Evolutionary conservation across 1,140 invertebrate genomes (phyloP).

Genomic region (Tetragonula clypearis): DNA sequence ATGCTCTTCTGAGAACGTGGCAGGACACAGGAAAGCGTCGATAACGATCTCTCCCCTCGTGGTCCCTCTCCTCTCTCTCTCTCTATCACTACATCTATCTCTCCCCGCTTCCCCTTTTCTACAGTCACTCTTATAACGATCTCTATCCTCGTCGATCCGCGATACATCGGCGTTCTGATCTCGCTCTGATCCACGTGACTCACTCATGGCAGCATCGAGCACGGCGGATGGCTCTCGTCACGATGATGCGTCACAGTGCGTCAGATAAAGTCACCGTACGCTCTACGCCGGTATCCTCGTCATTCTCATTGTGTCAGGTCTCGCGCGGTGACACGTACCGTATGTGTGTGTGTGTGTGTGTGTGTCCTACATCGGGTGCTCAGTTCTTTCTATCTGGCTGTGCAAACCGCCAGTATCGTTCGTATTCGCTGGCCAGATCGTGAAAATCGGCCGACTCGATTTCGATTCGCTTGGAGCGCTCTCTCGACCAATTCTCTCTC

Average conservation of each 20-base stretch:
- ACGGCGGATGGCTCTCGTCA: constrained; percentile 63
- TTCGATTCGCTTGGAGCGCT: no score
- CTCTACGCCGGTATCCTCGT: constrained; percentile 54
- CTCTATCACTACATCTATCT: neutral
- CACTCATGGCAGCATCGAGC: constrained; percentile 58
- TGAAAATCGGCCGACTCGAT: constrained; percentile 34
- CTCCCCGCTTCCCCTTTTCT: constrained; percentile 6
- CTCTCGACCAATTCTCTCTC: no score
- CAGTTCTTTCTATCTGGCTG: neutral
- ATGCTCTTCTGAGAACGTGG: constrained; percentile 80
- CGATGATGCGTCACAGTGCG: constrained; percentile 70
- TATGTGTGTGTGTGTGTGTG: constrained; percentile 20
- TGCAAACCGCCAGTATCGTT: neutral
- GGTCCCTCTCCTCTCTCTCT: constrained; percentile 25
- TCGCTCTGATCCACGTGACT: constrained; percentile 55
- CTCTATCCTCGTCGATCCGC: constrained; percentile 20
- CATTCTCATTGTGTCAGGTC: constrained; percentile 62
- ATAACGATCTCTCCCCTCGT: constrained; percentile 76
- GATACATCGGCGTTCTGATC: constrained; percentile 8
- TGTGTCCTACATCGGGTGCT: constrained; percentile 51
- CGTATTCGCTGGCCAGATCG: neutral
- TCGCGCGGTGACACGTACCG: constrained; percentile 54
- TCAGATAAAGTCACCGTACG: constrained; percentile 67
- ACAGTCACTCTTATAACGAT: constrained; percentile 42
- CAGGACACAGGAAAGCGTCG: constrained; percentile 80